Conservation (phyloP, 2,888 invertebrate genomes). For the Melanophora roralis region DNA sequence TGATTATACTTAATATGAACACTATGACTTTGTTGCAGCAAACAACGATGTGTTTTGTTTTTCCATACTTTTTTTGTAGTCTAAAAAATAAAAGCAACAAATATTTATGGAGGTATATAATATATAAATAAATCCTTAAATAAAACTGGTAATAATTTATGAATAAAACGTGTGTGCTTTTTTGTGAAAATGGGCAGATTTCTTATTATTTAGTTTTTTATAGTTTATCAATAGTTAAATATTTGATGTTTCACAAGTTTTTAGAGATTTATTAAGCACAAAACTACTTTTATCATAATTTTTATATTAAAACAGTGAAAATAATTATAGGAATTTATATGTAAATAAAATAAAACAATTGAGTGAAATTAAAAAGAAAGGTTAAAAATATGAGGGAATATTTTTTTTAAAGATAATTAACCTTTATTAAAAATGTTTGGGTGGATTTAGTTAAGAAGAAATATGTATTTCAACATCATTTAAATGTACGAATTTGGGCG, state of each 20-base stretch:
- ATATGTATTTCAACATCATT: constrained; percentile 47
- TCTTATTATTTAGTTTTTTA: constrained; percentile 44
- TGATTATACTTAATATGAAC: too few species aligned
- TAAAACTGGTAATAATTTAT: constrained; percentile 14
- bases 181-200: constrained; percentile 41
- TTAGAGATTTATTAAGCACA: constrained; percentile 21
- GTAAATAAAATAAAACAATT: constrained; percentile 21
- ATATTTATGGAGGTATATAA: neutral
- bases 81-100: neutral
- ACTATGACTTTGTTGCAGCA: neutral
- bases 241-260: neutral
- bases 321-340: constrained; percentile 21
- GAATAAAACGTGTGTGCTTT: constrained; percentile 4
- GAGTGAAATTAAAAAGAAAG: constrained; percentile 16
- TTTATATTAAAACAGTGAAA: constrained; percentile 29
- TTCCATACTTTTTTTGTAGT: constrained; percentile 4
- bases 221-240: constrained; percentile 15
- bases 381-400: constrained; percentile 12
- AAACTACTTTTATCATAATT: constrained; percentile 31
- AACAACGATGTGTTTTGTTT: constrained; percentile 8
- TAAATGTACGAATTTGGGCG: constrained; percentile 62
- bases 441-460: too few species aligned
- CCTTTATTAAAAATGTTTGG: neutral
- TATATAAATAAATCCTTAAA: constrained; percentile 22
- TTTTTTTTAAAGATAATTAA: neutral